Conservation (phyloP, 2,113 vertebrate genomes). For the Marmota flaviventris region DNA sequence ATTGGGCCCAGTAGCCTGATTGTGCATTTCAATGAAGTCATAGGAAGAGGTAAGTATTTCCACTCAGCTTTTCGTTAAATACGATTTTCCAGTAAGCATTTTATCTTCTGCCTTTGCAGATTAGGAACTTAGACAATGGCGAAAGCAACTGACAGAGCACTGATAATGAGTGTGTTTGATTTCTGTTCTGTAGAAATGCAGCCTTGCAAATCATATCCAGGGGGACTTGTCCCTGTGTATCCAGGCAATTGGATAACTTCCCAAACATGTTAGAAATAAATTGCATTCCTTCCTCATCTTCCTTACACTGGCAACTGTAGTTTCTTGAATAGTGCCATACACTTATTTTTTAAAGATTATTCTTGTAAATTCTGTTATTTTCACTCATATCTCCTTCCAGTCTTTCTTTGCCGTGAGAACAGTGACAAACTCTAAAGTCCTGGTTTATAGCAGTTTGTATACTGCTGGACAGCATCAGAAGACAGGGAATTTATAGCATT, state of each 20-base stretch:
- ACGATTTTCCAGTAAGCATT: conserved; percentile 64
- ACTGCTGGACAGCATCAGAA: conserved; percentile 59
- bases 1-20: conserved; percentile 95
- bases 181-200: conserved; percentile 56
- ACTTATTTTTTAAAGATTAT: conserved; percentile 11
- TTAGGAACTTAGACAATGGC: conserved; percentile 75
- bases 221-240: background rate
- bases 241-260: conserved; percentile 13
- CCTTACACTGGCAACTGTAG: background rate
- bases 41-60: conserved; percentile 95
- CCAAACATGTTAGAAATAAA: conserved; percentile 8
- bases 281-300: background rate
- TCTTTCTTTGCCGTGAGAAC: conserved; percentile 55
- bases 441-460: conserved; percentile 38
- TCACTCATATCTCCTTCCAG: background rate
- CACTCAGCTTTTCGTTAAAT: conserved; percentile 41
- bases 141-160: conserved; percentile 46
- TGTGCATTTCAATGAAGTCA: conserved; percentile 96
- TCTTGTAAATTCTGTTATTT: conserved; percentile 39
- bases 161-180: conserved; percentile 68
- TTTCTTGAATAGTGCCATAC: conserved; percentile 12
- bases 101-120: conserved; percentile 81
- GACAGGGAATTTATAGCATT: conserved; percentile 63
- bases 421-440: background rate
- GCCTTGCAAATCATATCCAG: background rate